These are phyloP conservation scores for Hemicordylus capensis DNA, from an alignment of 2,113 vertebrate species.

Conservation along the genomic window DNA sequence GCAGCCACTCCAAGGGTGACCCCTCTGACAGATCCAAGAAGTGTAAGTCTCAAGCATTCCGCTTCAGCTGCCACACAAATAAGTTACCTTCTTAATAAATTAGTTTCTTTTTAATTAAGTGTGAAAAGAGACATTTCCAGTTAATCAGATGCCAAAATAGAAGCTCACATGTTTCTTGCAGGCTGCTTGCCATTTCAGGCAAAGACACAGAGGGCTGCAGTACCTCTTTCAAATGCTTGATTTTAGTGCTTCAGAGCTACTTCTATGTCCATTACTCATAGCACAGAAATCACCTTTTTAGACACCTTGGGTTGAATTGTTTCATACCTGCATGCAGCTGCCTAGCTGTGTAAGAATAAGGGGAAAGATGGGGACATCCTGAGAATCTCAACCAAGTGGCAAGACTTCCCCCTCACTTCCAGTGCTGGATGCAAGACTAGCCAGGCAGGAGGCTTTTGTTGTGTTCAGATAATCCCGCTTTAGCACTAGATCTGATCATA, in stretches of 20 bases:
- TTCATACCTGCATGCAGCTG: not conserved
- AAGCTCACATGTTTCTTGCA: conserved; percentile 21
- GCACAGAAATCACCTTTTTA: not conserved
- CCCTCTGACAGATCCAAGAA: conserved; percentile 45
- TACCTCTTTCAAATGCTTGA: conserved; percentile 38
- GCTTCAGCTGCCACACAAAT: conserved; percentile 68
- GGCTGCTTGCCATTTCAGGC: not conserved
- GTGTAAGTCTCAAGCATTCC: conserved; percentile 31
- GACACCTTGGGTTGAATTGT: conserved; percentile 3
- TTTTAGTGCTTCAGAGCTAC: conserved; percentile 27
- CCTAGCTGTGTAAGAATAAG: not conserved
- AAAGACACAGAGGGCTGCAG: conserved; percentile 49
- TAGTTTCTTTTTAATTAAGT: conserved; percentile 54
- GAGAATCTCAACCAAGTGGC: not conserved
- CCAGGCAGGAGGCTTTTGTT: rapidly evolving
- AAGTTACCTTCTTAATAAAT: conserved; percentile 73
- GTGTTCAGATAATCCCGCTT: not conserved
- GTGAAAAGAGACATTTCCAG: conserved; percentile 60
- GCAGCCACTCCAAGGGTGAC: conserved; percentile 58
- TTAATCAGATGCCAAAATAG: conserved; percentile 55
- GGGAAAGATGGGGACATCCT: not conserved
- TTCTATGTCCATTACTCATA: not conserved
- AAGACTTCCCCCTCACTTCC: not conserved
- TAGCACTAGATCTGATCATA: not conserved
- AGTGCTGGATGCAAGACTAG: not conserved